phyloP scores from a whole-genome alignment of 2,797 vertebrate species.

The Phaenicophaeus curvirostris region DNA sequence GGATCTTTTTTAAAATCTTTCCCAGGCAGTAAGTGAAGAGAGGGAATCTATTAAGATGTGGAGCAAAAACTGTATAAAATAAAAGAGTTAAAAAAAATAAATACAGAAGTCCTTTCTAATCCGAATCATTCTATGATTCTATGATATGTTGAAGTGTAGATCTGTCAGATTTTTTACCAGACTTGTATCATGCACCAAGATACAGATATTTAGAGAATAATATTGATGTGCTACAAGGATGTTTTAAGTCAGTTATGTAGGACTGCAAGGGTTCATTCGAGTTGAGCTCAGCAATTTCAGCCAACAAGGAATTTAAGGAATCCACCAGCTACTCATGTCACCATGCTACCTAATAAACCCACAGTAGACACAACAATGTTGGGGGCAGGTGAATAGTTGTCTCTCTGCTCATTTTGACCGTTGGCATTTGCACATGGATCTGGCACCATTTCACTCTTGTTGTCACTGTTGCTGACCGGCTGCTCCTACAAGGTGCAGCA shows the following conservation, averaged over 20 bases:
- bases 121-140: too few species aligned
- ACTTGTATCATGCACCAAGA: neutral
- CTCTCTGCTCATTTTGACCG: neutral
- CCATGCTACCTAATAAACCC: accelerated
- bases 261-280: neutral
- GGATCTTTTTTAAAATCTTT: neutral
- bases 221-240: neutral
- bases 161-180: neutral
- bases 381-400: neutral
- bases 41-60: neutral
- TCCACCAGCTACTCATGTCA: neutral
- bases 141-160: too few species aligned
- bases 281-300: neutral
- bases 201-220: neutral
- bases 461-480: neutral
- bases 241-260: neutral
- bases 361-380: neutral
- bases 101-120: neutral
- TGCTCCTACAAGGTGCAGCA: neutral
- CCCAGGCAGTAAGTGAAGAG: neutral
- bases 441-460: accelerated
- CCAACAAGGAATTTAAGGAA: neutral
- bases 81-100: neutral
- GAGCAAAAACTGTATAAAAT: neutral
- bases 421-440: accelerated